phyloP scores from a whole-genome alignment of 2,113 vertebrate genomes.

The Mohoua ochrocephala region DNA sequence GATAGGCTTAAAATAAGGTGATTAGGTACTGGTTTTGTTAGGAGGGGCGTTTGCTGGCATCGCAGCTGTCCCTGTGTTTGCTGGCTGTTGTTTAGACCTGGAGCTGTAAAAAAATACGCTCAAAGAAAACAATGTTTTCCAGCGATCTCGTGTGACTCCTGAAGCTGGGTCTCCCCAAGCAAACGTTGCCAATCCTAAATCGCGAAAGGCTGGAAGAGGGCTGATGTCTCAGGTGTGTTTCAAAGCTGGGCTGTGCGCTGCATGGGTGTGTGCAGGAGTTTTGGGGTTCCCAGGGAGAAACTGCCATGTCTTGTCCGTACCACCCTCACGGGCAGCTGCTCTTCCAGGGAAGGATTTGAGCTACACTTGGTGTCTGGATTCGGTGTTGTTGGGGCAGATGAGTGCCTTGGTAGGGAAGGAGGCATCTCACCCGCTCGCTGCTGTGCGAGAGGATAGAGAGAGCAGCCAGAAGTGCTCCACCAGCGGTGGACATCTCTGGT shows the following conservation, averaged over 20 bases:
- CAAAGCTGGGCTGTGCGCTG: rapidly evolving
- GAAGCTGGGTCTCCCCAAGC: background rate
- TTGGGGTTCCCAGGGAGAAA: background rate
- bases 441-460: background rate
- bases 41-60: background rate
- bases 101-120: background rate
- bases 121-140: background rate
- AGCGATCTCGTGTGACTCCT: background rate
- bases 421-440: background rate
- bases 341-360: background rate
- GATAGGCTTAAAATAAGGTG: background rate
- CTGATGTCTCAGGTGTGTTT: background rate
- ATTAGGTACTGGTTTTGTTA: background rate
- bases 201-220: background rate
- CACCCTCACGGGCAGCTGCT: background rate
- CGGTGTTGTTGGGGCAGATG: background rate
- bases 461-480: background rate
- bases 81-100: background rate
- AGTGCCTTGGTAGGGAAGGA: background rate
- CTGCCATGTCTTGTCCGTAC: rapidly evolving
- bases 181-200: background rate
- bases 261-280: rapidly evolving
- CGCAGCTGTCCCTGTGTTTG: background rate
- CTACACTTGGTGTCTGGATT: rapidly evolving
- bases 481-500: background rate